Conservation (phyloP, 30 jellyfish, hydroid and myxozoan genomes). For the Aurelia aurita region DNA sequence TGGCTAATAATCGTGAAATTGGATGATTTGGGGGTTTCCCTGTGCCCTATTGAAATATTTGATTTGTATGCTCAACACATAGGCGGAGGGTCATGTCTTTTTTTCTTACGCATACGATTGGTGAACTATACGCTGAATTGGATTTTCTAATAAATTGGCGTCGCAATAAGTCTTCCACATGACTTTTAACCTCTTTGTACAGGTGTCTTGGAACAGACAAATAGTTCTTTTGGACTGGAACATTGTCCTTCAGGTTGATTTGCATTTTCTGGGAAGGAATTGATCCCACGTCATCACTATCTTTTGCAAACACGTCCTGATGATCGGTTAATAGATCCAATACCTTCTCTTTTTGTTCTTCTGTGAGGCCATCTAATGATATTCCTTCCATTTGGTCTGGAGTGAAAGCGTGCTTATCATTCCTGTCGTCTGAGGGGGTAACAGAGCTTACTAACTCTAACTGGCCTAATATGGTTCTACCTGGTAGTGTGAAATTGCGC, state of each 20-base stretch:
- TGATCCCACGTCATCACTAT: slow-evolving; percentile 21
- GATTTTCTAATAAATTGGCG: background rate
- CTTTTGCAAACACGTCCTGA: background rate
- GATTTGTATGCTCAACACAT: background rate
- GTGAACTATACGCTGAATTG: background rate
- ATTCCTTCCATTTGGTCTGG: background rate
- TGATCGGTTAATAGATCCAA: background rate
- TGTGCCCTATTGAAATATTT: too few species aligned
- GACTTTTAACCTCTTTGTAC: background rate
- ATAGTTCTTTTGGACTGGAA: background rate
- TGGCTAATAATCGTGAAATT: too few species aligned
- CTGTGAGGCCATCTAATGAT: background rate
- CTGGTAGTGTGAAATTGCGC: slow-evolving; percentile 9
- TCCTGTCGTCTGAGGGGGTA: slow-evolving; percentile 7
- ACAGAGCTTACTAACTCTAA: slow-evolving; percentile 2
- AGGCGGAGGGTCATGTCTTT: background rate
- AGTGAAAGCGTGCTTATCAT: background rate
- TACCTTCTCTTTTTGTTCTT: slow-evolving; percentile 18
- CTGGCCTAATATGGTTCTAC: slow-evolving; percentile 1
- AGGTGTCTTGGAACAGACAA: background rate
- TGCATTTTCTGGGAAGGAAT: slow-evolving; percentile 2
- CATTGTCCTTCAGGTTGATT: too few species aligned
- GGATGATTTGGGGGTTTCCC: too few species aligned
- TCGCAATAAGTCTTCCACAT: too few species aligned
- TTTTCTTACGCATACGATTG: background rate